Percentiles rank a stretch among this genome's conserved stretches.
Evolutionary conservation across 2,888 invertebrate genomes (phyloP).

Genomic region (Mamestra brassicae): DNA sequence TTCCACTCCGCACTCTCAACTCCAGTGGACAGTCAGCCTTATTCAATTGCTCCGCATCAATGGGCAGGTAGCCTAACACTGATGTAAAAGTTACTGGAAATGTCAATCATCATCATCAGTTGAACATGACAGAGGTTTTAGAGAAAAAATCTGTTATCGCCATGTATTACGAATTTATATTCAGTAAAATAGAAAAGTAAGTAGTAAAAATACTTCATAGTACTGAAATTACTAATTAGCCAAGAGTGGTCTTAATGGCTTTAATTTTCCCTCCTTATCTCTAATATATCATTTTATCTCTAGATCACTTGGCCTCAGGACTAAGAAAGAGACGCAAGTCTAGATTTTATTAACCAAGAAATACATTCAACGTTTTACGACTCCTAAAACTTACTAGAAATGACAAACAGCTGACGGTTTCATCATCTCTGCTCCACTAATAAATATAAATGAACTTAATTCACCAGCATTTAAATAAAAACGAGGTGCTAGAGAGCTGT

Average conservation of each 20-base stretch:
- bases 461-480: conserved; percentile 64
- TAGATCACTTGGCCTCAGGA: not conserved
- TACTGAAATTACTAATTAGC: not conserved
- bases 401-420: conserved; percentile 32
- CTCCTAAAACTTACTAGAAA: conserved; percentile 44
- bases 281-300: not conserved
- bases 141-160: not conserved
- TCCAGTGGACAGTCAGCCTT: too few relatives aligned
- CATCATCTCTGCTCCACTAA: conserved; percentile 45
- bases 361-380: conserved; percentile 10
- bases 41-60: too few relatives aligned
- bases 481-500: conserved; percentile 61
- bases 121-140: not conserved
- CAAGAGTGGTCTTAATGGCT: not conserved
- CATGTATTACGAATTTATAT: not conserved
- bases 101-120: not conserved
- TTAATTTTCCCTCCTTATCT: not conserved
- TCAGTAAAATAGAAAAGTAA: not conserved
- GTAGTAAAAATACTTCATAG: not conserved
- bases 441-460: conserved; percentile 63
- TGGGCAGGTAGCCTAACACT: not conserved
- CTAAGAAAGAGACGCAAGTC: not conserved
- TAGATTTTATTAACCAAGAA: conserved; percentile 21
- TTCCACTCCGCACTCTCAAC: too few relatives aligned
- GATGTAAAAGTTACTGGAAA: conserved; percentile 2